phyloP scores from a whole-genome alignment of 2,113 vertebrate genomes.

The Thomomys bottae region DNA sequence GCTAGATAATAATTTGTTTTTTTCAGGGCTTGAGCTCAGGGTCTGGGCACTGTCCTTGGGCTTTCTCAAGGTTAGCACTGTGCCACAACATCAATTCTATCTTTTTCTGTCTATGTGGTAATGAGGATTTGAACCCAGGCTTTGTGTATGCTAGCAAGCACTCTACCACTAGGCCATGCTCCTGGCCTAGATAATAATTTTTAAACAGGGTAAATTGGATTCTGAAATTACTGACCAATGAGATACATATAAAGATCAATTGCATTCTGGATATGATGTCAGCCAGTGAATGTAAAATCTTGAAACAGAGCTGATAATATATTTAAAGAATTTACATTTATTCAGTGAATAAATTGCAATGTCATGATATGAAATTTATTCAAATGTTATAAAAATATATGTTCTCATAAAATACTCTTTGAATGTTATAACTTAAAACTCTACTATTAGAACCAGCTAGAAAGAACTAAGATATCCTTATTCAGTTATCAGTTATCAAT shows the following conservation, averaged over 20 bases:
- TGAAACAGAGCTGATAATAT: background rate
- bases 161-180: no score
- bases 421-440: background rate
- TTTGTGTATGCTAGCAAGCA: no score
- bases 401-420: background rate
- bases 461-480: background rate
- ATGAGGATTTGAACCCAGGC: no score
- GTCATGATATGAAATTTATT: background rate
- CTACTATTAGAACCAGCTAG: background rate
- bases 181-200: slow-evolving; percentile 13
- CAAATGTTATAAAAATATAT: background rate
- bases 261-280: background rate
- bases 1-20: slow-evolving; percentile 4
- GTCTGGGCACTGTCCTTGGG: no score
- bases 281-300: background rate
- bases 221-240: background rate
- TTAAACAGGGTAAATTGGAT: slow-evolving; percentile 5
- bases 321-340: background rate
- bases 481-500: no score
- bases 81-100: no score
- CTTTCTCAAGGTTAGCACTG: no score
- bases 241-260: background rate
- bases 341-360: background rate
- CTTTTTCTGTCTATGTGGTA: no score
- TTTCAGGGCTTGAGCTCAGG: no score